Percentiles rank a stretch among this genome's conserved stretches.
These are phyloP conservation scores for Drosophila guanche DNA, from an alignment of 1,140 invertebrate genomes.

Conservation along the genomic window DNA sequence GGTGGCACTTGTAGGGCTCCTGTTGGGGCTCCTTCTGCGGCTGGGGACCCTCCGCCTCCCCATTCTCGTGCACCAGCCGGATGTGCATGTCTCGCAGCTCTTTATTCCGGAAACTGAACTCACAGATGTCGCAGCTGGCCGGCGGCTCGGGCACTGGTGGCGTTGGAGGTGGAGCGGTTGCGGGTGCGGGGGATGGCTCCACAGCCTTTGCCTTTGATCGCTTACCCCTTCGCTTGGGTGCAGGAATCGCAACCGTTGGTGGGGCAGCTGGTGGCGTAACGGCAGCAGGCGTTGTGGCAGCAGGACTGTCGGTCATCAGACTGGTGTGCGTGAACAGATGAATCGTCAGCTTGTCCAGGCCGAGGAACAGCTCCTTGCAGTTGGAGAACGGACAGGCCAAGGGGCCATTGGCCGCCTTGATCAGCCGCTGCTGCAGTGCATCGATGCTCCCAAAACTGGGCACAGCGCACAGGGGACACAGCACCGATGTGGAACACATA, in stretches of 20 bases:
- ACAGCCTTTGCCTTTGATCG: slow-evolving; percentile 43
- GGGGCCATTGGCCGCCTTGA: slow-evolving; percentile 89
- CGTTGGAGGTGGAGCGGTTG: neutral
- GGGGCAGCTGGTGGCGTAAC: neutral
- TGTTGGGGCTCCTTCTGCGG: slow-evolving; percentile 24
- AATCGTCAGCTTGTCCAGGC: slow-evolving; percentile 93
- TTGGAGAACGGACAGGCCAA: slow-evolving; percentile 88
- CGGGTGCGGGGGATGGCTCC: slow-evolving; percentile 15
- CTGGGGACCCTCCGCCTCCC: slow-evolving; percentile 20
- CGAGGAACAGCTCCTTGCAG: slow-evolving; percentile 89
- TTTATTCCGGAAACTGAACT: slow-evolving; percentile 88
- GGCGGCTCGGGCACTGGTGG: slow-evolving; percentile 14
- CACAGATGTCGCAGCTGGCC: slow-evolving; percentile 88
- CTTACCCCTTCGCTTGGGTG: slow-evolving; percentile 50
- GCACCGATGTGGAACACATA: slow-evolving; percentile 87
- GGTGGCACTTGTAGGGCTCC: slow-evolving; percentile 88
- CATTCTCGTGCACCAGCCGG: slow-evolving; percentile 88
- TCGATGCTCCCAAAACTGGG: slow-evolving; percentile 89
- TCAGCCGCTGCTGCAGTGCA: slow-evolving; percentile 88
- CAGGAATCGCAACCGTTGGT: neutral
- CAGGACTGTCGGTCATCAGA: slow-evolving; percentile 41
- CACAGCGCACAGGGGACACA: slow-evolving; percentile 90
- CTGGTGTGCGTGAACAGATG: slow-evolving; percentile 90
- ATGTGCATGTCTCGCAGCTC: slow-evolving; percentile 90
- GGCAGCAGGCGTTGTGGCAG: neutral